A percentile compares a stretch with the other conserved stretches of the same genome.
These are phyloP conservation scores for Agapornis roseicollis DNA, from an alignment of 2,113 vertebrate species.

Conservation along the genomic window DNA sequence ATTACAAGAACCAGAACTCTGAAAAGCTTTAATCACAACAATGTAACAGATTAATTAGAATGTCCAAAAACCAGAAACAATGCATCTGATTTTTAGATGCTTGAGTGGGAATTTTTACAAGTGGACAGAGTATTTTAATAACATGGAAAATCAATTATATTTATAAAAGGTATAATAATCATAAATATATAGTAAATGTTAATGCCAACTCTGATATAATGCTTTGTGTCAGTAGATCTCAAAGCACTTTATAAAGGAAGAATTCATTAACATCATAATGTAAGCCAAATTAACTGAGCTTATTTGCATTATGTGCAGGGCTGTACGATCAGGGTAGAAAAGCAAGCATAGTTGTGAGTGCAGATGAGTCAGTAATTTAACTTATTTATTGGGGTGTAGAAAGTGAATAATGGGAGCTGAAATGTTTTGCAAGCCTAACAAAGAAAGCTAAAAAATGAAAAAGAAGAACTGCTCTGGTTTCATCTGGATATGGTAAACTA, in stretches of 20 bases:
- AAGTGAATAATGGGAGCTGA: not conserved
- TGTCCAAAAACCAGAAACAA: slow-evolving; percentile 22
- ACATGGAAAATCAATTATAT: slow-evolving; percentile 29
- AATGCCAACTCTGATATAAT: slow-evolving; percentile 14
- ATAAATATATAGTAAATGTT: slow-evolving; percentile 38
- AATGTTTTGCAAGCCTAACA: not conserved
- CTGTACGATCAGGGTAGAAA: not conserved
- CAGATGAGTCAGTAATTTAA: not conserved
- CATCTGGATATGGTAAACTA: not conserved
- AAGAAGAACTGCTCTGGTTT: not conserved
- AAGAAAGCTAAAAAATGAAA: not conserved
- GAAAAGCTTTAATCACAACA: slow-evolving; percentile 55
- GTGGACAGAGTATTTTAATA: slow-evolving; percentile 27
- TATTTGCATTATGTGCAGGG: not conserved
- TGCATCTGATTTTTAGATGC: slow-evolving; percentile 17
- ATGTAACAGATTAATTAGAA: slow-evolving; percentile 59
- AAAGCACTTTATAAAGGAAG: slow-evolving; percentile 19
- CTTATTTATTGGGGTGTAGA: not conserved
- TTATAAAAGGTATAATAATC: slow-evolving; percentile 33
- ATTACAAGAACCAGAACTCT: not conserved
- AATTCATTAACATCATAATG: slow-evolving; percentile 26
- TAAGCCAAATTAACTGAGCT: slow-evolving; percentile 12
- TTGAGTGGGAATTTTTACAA: slow-evolving; percentile 13
- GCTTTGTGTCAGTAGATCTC: not conserved
- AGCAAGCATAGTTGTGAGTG: not conserved